Percentiles rank a stretch among this genome's conserved stretches.
Evolutionary conservation across 2,113 vertebrate genomes (phyloP).

Genomic region (Nyctereutes procyonoides): DNA sequence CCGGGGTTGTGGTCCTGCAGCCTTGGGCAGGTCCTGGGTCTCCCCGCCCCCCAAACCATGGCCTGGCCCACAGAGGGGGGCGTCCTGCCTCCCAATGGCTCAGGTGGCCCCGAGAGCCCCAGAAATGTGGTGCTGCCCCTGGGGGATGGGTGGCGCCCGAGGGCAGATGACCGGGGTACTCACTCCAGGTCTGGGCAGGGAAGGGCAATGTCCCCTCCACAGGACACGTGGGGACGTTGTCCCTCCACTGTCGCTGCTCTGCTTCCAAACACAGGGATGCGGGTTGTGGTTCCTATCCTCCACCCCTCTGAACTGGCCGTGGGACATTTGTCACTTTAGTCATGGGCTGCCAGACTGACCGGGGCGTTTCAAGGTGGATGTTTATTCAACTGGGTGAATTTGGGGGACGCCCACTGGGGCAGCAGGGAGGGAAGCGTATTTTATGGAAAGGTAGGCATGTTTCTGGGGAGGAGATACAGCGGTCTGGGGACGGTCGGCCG

Average conservation of each 20-base stretch:
- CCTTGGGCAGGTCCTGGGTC: accelerated
- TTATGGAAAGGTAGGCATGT: accelerated
- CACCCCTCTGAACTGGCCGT: accelerated
- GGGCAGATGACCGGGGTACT: accelerated
- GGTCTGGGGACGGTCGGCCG: accelerated
- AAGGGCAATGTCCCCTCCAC: accelerated
- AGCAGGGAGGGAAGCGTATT: accelerated
- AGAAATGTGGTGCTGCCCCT: accelerated
- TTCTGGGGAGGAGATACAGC: accelerated
- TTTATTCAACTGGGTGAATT: accelerated
- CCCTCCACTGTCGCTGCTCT: accelerated
- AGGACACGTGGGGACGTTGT: accelerated
- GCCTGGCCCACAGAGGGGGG: accelerated
- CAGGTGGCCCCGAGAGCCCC: accelerated
- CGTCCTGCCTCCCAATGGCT: accelerated
- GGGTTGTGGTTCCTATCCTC: accelerated
- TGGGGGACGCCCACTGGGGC: accelerated
- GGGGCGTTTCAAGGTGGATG: background rate
- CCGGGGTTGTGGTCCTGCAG: accelerated
- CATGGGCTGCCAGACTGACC: accelerated
- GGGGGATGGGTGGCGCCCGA: accelerated
- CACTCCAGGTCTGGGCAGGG: accelerated
- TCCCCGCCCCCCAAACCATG: accelerated
- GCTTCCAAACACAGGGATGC: accelerated
- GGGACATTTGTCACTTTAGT: accelerated